Evolutionary conservation across 2,113 vertebrate species (phyloP), one percentile per base, ranked within the genome.

Genomic region (Danionella cerebrum): DNA sequence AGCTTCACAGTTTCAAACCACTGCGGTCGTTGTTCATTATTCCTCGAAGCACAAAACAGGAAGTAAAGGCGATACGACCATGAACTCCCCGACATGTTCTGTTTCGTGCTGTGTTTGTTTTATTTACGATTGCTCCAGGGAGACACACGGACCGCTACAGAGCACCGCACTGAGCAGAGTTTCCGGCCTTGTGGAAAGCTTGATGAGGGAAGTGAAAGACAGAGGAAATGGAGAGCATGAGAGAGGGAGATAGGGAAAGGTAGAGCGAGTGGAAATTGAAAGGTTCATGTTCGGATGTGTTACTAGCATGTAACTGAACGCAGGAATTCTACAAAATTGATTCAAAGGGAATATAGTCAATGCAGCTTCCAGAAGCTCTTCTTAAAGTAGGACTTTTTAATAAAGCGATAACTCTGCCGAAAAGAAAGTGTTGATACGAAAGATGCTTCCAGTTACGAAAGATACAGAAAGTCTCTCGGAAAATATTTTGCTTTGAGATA

Each of bases 71-170:
- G 29, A 53, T 31, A 60, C 31, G 44, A 33, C 10, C 73, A 75
- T 85, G 83, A 85, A 80, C 78, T 85, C 83, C 83, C 74, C 76
- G 75, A 72, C 76, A 78, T 82, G 80, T 84, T 85, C 35, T 14
- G 29, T 39, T n/a, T n/a, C n/a, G n/a, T n/a, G n/a, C n/a, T n/a
- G 35, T 25, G 65, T 47, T 47, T 45, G 27, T 29, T 41, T 54
- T 42, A 64, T 59, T 53, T 67, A 50, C 58, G 65, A 58, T 65
- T 74, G 42, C 59, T 59, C 27, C 33, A 33, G 65, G 42, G 63
- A 14, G 60, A 41, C 35, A 50, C 69, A 41, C 38, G 65, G 53
- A 66, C 62, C 24, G 18, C 53, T 60, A 58, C 45, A 65, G 62
- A 70, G 66, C 72, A 62, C 44, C 33, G 52, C 36, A 52, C 51